Percentiles rank a stretch among this genome's conserved stretches.
These are phyloP conservation scores for Melanotaenia boesemani DNA, from an alignment of 2,797 vertebrate genomes.

Conservation along the genomic window DNA sequence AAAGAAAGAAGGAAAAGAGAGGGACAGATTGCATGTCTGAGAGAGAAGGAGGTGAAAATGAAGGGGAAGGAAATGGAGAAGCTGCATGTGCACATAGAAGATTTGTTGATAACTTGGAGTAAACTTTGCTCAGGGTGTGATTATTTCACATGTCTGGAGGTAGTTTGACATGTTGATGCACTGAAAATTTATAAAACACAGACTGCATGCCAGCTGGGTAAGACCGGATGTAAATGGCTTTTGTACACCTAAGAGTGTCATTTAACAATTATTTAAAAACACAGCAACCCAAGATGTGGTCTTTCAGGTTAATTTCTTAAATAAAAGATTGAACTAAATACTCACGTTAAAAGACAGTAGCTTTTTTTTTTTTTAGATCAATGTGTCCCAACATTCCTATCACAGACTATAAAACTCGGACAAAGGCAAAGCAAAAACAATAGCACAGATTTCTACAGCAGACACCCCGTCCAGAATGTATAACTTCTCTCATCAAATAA, in stretches of 20 bases:
- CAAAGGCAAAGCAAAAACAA: too few species aligned
- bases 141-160: conserved; percentile 58
- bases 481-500: not conserved
- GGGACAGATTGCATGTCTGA: conserved; percentile 73
- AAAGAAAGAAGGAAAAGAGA: conserved; percentile 53
- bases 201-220: conserved; percentile 7
- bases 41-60: conserved; percentile 42
- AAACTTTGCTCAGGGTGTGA: conserved; percentile 62
- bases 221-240: conserved; percentile 13
- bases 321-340: conserved; percentile 6
- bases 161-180: conserved; percentile 46
- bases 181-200: conserved; percentile 29
- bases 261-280: not conserved
- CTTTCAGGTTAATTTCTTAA: conserved; percentile 3
- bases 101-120: conserved; percentile 62
- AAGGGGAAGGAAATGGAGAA: conserved; percentile 70
- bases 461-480: not conserved
- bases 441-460: not conserved
- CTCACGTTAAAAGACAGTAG: not conserved
- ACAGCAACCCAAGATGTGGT: not conserved
- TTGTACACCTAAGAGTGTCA: conserved; percentile 6
- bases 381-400: not conserved
- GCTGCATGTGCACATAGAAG: conserved; percentile 62
- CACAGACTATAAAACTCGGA: not conserved
- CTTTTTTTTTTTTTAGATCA: not conserved